Conservation (phyloP, 2,113 vertebrate genomes). For the Piliocolobus tephrosceles region DNA sequence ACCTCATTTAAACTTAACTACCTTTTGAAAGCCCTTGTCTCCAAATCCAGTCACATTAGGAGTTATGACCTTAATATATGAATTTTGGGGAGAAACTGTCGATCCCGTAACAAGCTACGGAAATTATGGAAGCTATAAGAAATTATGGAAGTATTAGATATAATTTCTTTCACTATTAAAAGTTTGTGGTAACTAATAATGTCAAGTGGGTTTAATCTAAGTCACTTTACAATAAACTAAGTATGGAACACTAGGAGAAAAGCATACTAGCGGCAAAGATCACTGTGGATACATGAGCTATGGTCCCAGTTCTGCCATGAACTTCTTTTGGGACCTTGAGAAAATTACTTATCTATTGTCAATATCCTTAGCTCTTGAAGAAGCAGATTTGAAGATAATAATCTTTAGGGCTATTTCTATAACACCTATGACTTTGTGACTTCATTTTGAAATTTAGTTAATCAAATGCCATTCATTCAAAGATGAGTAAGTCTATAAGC, state of each 20-base stretch:
- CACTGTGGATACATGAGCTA: not conserved
- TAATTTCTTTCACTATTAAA: not conserved
- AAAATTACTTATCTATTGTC: not conserved
- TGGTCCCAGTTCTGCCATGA: not conserved
- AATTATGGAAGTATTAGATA: not conserved
- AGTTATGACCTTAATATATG: not conserved
- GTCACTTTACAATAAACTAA: not conserved
- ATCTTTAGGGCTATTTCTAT: not conserved
- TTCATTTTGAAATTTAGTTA: conserved; percentile 39
- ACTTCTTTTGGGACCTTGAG: conserved; percentile 8
- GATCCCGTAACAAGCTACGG: not conserved
- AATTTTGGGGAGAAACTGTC: not conserved
- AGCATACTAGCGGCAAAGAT: not conserved
- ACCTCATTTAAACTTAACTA: not conserved
- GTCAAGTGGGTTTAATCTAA: not conserved
- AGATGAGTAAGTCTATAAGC: not conserved
- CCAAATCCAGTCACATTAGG: not conserved
- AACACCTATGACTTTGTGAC: not conserved
- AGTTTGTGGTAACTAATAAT: not conserved
- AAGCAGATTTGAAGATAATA: conserved; percentile 1
- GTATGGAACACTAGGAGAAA: not conserved
- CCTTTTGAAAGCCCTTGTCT: not conserved
- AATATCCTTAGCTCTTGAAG: conserved; percentile 54
- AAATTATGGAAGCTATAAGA: not conserved
- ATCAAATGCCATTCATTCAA: conserved; percentile 3